A percentile compares a stretch with the other conserved stretches of the same genome.
These are phyloP conservation scores for Rhincodon typus DNA, from an alignment of 2,797 vertebrate genomes.

Conservation along the genomic window DNA sequence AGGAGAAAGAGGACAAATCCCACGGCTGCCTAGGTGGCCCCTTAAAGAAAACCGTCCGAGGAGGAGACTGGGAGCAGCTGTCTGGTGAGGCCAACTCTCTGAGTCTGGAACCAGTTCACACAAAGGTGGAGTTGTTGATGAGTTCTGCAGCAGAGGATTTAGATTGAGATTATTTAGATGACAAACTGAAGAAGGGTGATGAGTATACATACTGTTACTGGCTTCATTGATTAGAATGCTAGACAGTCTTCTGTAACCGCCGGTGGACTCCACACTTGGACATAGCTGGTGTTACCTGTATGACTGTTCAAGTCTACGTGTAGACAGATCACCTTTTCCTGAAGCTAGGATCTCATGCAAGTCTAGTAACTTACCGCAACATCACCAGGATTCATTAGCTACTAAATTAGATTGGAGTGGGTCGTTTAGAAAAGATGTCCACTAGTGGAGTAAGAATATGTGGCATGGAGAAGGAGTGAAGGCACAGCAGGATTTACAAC, in stretches of 20 bases:
- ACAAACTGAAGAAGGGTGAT: not conserved
- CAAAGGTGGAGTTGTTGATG: not conserved
- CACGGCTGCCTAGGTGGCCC: too few species aligned
- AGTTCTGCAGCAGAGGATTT: not conserved
- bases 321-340: too few species aligned
- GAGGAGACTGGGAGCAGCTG: not conserved
- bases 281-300: not conserved
- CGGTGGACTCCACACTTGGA: too few species aligned
- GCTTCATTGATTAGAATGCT: not conserved
- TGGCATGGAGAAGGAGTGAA: not conserved
- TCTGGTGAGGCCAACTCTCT: too few species aligned
- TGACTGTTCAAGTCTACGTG: not conserved
- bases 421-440: not conserved
- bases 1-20: not conserved
- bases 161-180: not conserved
- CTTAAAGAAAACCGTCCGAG: not conserved
- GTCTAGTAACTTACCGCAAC: not conserved
- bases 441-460: not conserved
- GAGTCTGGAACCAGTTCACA: not conserved
- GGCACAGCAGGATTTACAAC: not conserved
- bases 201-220: not conserved
- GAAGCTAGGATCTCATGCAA: not conserved
- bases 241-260: not conserved
- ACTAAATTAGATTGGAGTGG: not conserved
- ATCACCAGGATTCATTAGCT: not conserved